A percentile compares a stretch with the other conserved stretches of the same genome.
phyloP scores from a whole-genome alignment of 23 tunicate species.

The Oikopleura dioica region DNA sequence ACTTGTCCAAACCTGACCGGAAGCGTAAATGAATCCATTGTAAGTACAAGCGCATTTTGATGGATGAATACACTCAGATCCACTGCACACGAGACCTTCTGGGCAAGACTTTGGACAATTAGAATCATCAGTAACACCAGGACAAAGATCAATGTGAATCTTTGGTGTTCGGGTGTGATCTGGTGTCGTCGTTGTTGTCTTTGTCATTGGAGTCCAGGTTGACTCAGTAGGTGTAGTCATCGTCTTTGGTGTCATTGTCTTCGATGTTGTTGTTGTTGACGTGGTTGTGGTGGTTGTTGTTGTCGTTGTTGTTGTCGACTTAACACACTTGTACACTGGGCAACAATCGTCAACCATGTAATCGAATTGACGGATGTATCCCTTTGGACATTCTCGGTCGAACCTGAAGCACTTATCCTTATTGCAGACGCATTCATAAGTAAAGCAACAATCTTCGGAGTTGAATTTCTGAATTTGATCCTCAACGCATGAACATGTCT shows the following conservation, averaged over 20 bases:
- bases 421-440: conserved; percentile 49
- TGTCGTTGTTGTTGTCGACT: background rate
- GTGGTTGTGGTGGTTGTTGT: background rate
- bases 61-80: conserved; percentile 36
- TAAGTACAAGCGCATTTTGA: conserved; percentile 46
- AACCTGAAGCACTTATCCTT: conserved; percentile 17
- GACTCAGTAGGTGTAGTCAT: background rate
- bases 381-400: conserved; percentile 23
- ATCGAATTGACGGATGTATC: conserved; percentile 18
- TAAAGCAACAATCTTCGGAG: conserved; percentile 48
- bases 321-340: conserved; percentile 33
- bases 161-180: too few species aligned
- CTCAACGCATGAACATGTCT: too few species aligned
- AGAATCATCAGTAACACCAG: conserved; percentile 29
- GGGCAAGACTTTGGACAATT: conserved; percentile 40
- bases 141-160: conserved; percentile 18
- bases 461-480: too few species aligned
- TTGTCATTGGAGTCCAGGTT: background rate
- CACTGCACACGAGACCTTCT: conserved; percentile 39
- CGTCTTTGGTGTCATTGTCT: background rate
- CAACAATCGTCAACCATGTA: conserved; percentile 47
- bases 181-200: too few species aligned
- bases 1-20: conserved; percentile 46
- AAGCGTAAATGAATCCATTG: background rate
- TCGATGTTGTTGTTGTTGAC: background rate